Percentiles rank a stretch among this genome's conserved stretches.
These are phyloP conservation scores for Andrena camellia DNA, from an alignment of 2,888 invertebrate species.

Conservation along the genomic window DNA sequence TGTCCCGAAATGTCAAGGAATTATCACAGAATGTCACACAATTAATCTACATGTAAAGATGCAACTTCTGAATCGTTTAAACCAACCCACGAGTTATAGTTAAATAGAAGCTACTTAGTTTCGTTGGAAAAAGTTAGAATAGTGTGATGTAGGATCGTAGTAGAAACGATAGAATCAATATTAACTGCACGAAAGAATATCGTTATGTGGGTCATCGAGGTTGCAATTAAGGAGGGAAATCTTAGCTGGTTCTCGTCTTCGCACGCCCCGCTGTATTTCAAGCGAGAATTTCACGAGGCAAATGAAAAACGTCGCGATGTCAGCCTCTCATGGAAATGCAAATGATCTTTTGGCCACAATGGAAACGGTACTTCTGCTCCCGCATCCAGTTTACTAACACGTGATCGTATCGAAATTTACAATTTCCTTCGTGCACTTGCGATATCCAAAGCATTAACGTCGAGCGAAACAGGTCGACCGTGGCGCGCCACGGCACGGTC, in stretches of 20 bases:
- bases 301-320: neutral
- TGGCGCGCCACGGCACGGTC: neutral
- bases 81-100: constrained; percentile 7
- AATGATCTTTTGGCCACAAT: neutral
- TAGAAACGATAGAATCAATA: constrained; percentile 23
- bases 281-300: constrained; percentile 24
- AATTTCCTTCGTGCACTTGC: constrained; percentile 29
- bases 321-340: neutral
- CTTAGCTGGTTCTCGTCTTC: constrained; percentile 60
- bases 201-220: constrained; percentile 54
- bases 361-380: neutral
- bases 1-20: neutral
- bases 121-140: neutral
- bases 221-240: constrained; percentile 76
- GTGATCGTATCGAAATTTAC: constrained; percentile 2
- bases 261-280: constrained; percentile 1
- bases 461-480: constrained; percentile 24
- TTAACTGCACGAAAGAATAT: constrained; percentile 37
- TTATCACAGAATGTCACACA: neutral
- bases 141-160: constrained; percentile 17
- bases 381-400: neutral
- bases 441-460: neutral
- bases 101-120: neutral
- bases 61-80: neutral
- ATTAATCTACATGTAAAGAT: neutral